Base-by-base conservation (phyloP, 1,140 invertebrate genomes). In the Diprion similis region DNA sequence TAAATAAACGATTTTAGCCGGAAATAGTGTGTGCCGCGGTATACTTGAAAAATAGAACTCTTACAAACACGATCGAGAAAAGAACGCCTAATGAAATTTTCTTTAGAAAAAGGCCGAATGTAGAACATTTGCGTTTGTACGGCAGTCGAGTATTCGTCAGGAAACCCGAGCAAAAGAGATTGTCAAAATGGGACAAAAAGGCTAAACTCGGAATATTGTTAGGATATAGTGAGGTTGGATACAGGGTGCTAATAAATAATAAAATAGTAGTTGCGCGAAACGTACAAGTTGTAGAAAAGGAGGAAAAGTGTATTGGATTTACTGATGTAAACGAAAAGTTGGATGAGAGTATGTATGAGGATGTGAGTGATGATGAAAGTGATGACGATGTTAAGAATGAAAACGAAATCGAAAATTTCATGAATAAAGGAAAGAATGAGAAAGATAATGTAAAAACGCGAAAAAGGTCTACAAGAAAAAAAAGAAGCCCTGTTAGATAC, bases 31-130 rank as follows among this genome's bases (percentile, higher is more conserved):
- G 46, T 1, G 47, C 79, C 13, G 80, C 80, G 7, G 77, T 78
- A 10, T 82, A 83, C 75, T 72, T 84, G 15, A 78, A 80, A 77
- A 84, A 85, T 70, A 73, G 78, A 70, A 71, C 79, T 72, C 78
- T 76, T 24, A 75, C 83, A 15, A 86, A 84, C 78, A 85, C 85
- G 17, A 45, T 79, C 13, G 81, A 85, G 79, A 80, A 77, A 51
- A 86, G 84, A 80, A 81, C 82, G 68, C 81, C 83, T 17, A 84
- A 79, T 82, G 81, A 84, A 68, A 84, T 85, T 78, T 81, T 87
- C 71, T 83, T 85, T 24, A 71, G 70, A 9, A 75, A 70, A 64
- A 86, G 82, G 79, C 83, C 83, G 24, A 79, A 76, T 77, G 75
- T 79, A 47, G 71, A 78, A 46, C 65, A 86, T 81, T 80, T 86